These are phyloP conservation scores for Hylaeus anthracinus DNA, from an alignment of 1,140 invertebrate genomes.

Conservation along the genomic window DNA sequence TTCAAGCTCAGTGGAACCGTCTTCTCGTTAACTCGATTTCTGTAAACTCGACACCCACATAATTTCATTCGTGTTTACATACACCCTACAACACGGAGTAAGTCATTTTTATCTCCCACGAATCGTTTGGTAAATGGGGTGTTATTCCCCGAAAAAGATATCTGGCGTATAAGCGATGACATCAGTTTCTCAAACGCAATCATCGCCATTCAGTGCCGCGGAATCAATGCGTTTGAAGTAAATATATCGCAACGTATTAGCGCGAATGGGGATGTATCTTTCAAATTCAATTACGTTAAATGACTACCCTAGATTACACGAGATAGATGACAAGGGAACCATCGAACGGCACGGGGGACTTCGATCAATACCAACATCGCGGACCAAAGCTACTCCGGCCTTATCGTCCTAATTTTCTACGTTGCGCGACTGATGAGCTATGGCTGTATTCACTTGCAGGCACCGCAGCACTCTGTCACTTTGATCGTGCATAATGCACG, in stretches of 20 bases:
- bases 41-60: no score
- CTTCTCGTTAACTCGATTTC: no score
- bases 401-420: constrained; percentile 62
- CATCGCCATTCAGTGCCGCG: not conserved
- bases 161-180: constrained; percentile 1
- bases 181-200: not conserved
- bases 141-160: no score
- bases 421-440: constrained; percentile 56
- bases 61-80: no score
- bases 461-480: constrained; percentile 71
- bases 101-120: no score
- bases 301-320: constrained; percentile 26
- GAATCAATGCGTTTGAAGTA: constrained; percentile 44
- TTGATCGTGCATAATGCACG: constrained; percentile 78
- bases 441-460: constrained; percentile 58
- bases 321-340: constrained; percentile 19
- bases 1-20: no score
- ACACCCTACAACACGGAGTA: no score
- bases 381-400: constrained; percentile 21
- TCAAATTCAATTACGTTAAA: constrained; percentile 52
- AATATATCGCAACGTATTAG: constrained; percentile 41
- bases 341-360: constrained; percentile 32
- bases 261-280: constrained; percentile 46
- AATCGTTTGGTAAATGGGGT: no score
- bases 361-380: constrained; percentile 41